A percentile compares a stretch with the other conserved stretches of the same genome.
Conservation (phyloP, 64 coral and sea anemone species). For the Montipora cactus region DNA sequence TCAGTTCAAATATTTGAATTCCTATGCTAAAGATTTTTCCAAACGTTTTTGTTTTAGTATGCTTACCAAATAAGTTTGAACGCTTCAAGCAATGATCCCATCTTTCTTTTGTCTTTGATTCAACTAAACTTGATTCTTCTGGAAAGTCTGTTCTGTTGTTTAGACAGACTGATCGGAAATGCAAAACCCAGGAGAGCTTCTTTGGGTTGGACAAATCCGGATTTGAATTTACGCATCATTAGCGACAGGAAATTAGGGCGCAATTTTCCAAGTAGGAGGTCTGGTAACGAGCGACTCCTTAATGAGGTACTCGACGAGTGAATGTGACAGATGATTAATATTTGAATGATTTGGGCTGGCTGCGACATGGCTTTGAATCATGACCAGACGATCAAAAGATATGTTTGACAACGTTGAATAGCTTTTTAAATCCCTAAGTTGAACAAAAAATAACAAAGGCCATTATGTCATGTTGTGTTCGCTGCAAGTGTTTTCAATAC, state of each 20-base stretch:
- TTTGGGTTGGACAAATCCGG: constrained; percentile 39
- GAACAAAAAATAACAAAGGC: constrained; percentile 90
- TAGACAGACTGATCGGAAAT: constrained; percentile 42
- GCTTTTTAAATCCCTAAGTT: constrained; percentile 94
- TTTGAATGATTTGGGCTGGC: constrained; percentile 77
- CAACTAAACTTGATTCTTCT: not conserved
- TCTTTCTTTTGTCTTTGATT: too few relatives aligned
- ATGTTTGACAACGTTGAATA: constrained; percentile 89
- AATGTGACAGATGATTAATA: constrained; percentile 81
- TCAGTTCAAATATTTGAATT: not conserved
- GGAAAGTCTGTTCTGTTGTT: constrained; percentile 1
- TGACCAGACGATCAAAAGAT: constrained; percentile 88
- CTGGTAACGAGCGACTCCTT: constrained; percentile 68
- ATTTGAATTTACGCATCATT: constrained; percentile 63
- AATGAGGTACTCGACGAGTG: constrained; percentile 80
- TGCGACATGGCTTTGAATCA: constrained; percentile 72
- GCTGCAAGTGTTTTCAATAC: constrained; percentile 92
- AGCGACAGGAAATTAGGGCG: constrained; percentile 68
- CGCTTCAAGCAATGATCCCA: too few relatives aligned
- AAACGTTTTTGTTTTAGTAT: too few relatives aligned
- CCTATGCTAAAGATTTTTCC: too few relatives aligned
- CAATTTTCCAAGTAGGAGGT: constrained; percentile 65
- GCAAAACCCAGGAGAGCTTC: not conserved
- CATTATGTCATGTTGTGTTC: constrained; percentile 82
- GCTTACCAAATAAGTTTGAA: not conserved